Evolutionary conservation across 2,888 invertebrate genomes (phyloP).

Genomic region (Harpalus rubripes): DNA sequence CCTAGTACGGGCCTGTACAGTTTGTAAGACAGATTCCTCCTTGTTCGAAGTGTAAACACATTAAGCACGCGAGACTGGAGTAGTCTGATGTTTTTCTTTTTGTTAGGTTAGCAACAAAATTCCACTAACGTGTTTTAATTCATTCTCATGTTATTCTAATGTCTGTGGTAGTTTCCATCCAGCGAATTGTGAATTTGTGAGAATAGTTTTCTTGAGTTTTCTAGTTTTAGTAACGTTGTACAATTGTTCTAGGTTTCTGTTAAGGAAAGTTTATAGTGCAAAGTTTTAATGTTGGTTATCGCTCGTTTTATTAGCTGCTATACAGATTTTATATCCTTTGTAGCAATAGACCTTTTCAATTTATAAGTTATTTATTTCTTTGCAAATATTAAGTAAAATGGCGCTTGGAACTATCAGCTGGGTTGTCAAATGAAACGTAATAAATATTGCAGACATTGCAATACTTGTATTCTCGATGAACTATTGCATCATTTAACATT

Average conservation of each 20-base stretch:
- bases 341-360: neutral
- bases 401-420: too few relatives aligned
- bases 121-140: slow-evolving; percentile 47
- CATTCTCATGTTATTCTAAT: slow-evolving; percentile 52
- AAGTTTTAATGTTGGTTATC: slow-evolving; percentile 18
- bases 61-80: slow-evolving; percentile 47
- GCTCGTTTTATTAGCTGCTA: slow-evolving; percentile 1
- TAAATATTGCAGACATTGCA: too few relatives aligned
- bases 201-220: slow-evolving; percentile 9
- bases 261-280: slow-evolving; percentile 1
- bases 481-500: too few relatives aligned
- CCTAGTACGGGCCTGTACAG: neutral
- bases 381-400: too few relatives aligned
- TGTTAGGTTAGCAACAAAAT: slow-evolving; percentile 4
- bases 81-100: slow-evolving; percentile 13
- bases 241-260: neutral
- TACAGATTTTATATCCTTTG: neutral
- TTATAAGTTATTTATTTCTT: too few relatives aligned
- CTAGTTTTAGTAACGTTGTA: slow-evolving; percentile 20
- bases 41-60: slow-evolving; percentile 43
- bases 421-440: too few relatives aligned
- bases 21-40: slow-evolving; percentile 44
- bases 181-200: neutral
- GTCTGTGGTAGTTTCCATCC: slow-evolving; percentile 7
- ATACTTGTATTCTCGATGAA: too few relatives aligned